Conservation (phyloP, 2,113 vertebrate species). For the Rhabdomys dilectus region DNA sequence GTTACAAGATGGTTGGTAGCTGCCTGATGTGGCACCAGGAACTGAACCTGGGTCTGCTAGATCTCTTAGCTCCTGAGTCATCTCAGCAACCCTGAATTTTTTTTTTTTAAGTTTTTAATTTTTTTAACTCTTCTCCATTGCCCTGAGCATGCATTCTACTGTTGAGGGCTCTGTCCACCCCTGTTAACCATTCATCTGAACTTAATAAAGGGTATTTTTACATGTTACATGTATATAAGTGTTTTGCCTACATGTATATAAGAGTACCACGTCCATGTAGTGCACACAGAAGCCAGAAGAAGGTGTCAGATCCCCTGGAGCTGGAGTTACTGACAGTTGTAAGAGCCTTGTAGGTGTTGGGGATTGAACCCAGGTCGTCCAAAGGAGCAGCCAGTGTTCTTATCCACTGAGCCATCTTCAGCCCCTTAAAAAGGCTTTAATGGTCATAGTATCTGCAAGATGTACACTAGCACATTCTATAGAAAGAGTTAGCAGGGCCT, state of each 20-base stretch:
- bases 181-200: neutral
- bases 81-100: neutral
- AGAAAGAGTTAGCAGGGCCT: neutral
- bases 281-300: neutral
- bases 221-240: neutral
- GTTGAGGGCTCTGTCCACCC: too few relatives aligned
- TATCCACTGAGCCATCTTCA: neutral
- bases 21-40: neutral
- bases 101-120: neutral
- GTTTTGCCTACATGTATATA: neutral
- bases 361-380: neutral
- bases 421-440: neutral
- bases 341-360: neutral
- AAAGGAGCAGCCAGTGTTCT: neutral
- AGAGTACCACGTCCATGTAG: neutral
- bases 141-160: neutral
- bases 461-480: neutral
- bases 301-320: neutral
- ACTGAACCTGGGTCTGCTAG: neutral
- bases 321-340: neutral
- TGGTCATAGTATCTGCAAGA: neutral
- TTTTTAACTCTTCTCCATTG: neutral
- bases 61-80: neutral
- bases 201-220: neutral
- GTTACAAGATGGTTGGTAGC: neutral